phyloP scores from a whole-genome alignment of 2,113 vertebrate species.

The Ictalurus punctatus region DNA sequence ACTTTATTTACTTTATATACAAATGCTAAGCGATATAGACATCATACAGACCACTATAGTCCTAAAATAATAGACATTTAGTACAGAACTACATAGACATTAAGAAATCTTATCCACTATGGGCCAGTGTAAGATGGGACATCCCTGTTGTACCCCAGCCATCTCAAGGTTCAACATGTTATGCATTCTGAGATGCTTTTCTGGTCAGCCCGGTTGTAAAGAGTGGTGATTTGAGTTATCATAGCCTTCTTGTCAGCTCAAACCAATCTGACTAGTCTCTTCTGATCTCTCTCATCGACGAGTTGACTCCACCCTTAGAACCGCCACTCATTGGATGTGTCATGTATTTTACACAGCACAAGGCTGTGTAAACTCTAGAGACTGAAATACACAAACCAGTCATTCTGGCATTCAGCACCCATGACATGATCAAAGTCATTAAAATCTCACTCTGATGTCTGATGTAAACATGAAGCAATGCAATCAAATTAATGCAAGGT shows the following conservation, averaged over 20 bases:
- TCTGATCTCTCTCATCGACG: neutral
- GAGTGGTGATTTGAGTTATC: neutral
- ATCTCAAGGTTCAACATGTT: too few relatives aligned
- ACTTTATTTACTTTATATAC: neutral
- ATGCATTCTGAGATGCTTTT: neutral
- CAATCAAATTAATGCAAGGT: neutral
- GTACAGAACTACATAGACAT: neutral
- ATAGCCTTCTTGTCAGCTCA: neutral
- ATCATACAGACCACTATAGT: neutral
- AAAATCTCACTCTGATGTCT: neutral
- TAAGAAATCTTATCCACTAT: neutral
- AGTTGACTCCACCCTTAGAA: too few relatives aligned
- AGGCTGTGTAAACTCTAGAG: neutral
- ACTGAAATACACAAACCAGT: neutral
- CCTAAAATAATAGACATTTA: neutral
- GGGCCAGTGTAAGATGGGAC: neutral
- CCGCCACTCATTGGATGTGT: neutral
- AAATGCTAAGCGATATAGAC: neutral
- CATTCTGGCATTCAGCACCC: neutral
- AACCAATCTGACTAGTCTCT: neutral
- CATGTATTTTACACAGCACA: neutral
- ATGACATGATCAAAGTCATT: neutral
- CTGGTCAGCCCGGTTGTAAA: neutral
- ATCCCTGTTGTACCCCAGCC: too few relatives aligned
- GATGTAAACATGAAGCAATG: neutral